Conservation (phyloP, 2,797 vertebrate species). For the Megalops cyprinoides region DNA sequence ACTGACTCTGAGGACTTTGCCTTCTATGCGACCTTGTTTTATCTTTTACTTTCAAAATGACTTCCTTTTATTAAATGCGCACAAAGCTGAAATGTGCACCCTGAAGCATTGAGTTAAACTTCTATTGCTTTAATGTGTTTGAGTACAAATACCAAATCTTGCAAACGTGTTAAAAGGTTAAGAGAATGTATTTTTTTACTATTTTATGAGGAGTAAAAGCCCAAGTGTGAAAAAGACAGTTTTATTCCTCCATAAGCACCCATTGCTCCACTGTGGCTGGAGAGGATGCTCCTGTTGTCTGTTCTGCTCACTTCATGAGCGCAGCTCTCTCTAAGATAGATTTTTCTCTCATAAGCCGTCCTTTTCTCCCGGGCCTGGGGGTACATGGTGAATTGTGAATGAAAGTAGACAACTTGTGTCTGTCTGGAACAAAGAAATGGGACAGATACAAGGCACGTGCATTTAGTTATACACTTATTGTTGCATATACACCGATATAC, state of each 20-base stretch:
- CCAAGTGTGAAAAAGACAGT: conserved; percentile 24
- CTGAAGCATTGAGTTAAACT: conserved; percentile 55
- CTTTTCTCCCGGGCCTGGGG: conserved; percentile 8
- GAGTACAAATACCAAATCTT: conserved; percentile 27
- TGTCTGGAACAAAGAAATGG: not conserved
- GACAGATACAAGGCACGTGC: too few species aligned
- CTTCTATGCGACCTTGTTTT: conserved; percentile 15
- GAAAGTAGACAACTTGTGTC: not conserved
- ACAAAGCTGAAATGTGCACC: conserved; percentile 69
- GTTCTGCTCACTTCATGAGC: conserved; percentile 19
- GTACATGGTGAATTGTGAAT: too few species aligned
- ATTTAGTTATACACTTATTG: too few species aligned
- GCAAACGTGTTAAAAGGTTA: conserved; percentile 28
- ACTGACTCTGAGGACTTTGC: too few species aligned
- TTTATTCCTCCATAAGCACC: conserved; percentile 3
- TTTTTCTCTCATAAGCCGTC: not conserved
- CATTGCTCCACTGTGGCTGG: not conserved
- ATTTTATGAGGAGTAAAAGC: conserved; percentile 40
- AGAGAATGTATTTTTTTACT: conserved; percentile 35
- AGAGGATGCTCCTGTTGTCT: not conserved
- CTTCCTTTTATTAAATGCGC: too few species aligned
- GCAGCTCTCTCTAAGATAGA: conserved; percentile 20
- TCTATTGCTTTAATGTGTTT: conserved; percentile 27
- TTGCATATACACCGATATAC: too few species aligned
- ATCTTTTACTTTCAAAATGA: conserved; percentile 43